Percentiles rank a stretch among this genome's conserved stretches.
Conservation (phyloP, 2,888 invertebrate genomes). For the Lacanobia oleracea region DNA sequence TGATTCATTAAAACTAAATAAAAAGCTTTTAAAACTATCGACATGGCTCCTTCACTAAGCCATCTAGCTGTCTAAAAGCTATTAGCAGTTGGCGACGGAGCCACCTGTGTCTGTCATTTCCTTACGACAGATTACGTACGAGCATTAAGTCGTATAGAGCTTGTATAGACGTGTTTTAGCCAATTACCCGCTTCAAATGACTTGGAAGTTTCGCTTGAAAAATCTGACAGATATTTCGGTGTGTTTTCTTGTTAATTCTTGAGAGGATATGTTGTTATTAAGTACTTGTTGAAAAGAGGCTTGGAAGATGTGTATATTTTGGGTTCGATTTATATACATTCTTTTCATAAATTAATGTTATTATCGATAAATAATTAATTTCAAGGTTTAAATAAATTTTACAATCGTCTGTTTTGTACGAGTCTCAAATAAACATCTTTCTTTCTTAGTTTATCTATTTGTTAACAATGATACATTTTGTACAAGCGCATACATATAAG, state of each 20-base stretch:
- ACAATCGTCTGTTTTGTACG: no score
- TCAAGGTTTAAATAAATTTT: no score
- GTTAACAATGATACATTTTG: no score
- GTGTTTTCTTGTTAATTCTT: constrained; percentile 21
- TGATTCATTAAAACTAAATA: no score
- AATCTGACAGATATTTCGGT: constrained; percentile 20
- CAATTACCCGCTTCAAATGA: constrained; percentile 68
- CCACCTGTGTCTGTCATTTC: constrained; percentile 86
- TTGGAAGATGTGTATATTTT: no score
- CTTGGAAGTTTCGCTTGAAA: constrained; percentile 47
- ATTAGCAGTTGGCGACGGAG: constrained; percentile 88
- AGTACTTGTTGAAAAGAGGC: neutral
- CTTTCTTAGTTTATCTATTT: no score
- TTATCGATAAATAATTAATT: no score
- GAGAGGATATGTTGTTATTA: neutral
- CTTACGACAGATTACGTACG: constrained; percentile 86
- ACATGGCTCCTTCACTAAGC: constrained; percentile 68
- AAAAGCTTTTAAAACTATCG: constrained; percentile 40
- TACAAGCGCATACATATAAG: no score
- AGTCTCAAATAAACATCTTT: no score
- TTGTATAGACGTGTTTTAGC: constrained; percentile 66
- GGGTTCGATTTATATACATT: no score
- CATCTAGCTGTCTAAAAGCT: constrained; percentile 88
- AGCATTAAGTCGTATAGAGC: constrained; percentile 70
- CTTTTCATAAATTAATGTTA: no score